A percentile compares a stretch with the other conserved stretches of the same genome.
Conservation (phyloP, 2,888 invertebrate species). For the Phaonia tiefii region DNA sequence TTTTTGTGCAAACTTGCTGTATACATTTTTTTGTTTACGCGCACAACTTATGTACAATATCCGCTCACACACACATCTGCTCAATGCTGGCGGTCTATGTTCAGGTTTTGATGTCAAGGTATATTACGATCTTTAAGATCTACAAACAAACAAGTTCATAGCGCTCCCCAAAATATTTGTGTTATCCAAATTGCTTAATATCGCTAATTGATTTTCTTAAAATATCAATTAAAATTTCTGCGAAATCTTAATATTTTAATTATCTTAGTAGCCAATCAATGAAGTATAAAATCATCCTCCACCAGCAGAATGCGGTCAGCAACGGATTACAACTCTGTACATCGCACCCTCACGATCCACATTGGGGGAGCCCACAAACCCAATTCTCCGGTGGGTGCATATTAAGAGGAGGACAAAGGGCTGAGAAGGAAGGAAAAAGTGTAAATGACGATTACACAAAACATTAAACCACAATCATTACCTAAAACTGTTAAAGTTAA, state of each 20-base stretch:
- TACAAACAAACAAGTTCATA: too few relatives aligned
- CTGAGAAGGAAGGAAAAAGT: neutral
- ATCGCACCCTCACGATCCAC: too few relatives aligned
- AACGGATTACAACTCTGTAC: conserved; percentile 36
- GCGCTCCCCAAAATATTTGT: too few relatives aligned
- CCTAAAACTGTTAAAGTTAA: conserved; percentile 53
- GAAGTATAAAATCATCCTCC: conserved; percentile 62
- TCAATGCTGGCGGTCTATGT: too few relatives aligned
- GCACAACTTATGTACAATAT: too few relatives aligned
- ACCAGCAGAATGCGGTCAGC: conserved; percentile 50
- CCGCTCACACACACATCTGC: too few relatives aligned
- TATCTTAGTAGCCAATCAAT: conserved; percentile 56
- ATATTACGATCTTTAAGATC: too few relatives aligned
- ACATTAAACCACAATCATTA: conserved; percentile 52
- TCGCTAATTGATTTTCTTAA: neutral
- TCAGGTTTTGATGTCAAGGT: too few relatives aligned
- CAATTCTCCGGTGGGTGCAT: neutral
- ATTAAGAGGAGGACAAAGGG: neutral
- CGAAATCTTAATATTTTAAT: conserved; percentile 43
- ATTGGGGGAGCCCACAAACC: too few relatives aligned
- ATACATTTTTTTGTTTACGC: too few relatives aligned
- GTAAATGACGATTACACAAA: conserved; percentile 9
- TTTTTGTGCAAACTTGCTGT: too few relatives aligned
- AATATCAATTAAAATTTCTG: conserved; percentile 45
- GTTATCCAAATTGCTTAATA: too few relatives aligned